These are phyloP conservation scores for Oenanthe melanoleuca DNA, from an alignment of 2,113 vertebrate species.

Conservation along the genomic window DNA sequence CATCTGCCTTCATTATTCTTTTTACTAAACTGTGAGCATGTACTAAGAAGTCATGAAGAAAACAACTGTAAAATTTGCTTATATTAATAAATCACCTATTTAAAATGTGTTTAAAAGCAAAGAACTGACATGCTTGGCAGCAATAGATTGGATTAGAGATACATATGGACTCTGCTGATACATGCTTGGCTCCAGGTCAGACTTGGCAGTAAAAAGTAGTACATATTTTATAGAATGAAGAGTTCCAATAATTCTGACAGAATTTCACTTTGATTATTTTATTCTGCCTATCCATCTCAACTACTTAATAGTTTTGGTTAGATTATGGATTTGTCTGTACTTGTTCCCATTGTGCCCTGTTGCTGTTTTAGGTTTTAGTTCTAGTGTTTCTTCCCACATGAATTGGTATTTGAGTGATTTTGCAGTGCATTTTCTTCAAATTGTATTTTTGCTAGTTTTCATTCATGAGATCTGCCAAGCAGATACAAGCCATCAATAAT, in stretches of 20 bases:
- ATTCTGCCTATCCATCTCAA: neutral
- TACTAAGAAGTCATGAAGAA: neutral
- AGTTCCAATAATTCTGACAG: neutral
- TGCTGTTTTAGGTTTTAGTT: neutral
- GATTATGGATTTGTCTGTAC: neutral
- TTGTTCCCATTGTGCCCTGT: neutral
- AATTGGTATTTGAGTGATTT: neutral
- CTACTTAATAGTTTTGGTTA: neutral
- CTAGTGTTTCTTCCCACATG: neutral
- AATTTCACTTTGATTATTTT: neutral
- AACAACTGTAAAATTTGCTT: neutral
- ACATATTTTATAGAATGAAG: neutral
- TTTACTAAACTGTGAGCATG: neutral
- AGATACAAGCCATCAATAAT: neutral
- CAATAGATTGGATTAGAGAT: neutral
- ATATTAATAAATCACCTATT: neutral
- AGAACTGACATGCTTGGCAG: neutral
- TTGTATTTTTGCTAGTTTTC: neutral
- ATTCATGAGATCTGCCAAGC: neutral
- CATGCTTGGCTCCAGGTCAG: neutral
- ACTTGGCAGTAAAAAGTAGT: neutral
- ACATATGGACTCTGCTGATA: neutral
- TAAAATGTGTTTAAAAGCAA: neutral
- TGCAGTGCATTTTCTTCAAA: neutral
- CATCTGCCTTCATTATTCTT: neutral